Percentiles rank a stretch among this genome's conserved stretches.
phyloP scores from a whole-genome alignment of 2,113 vertebrate species.

The Anguilla rostrata region DNA sequence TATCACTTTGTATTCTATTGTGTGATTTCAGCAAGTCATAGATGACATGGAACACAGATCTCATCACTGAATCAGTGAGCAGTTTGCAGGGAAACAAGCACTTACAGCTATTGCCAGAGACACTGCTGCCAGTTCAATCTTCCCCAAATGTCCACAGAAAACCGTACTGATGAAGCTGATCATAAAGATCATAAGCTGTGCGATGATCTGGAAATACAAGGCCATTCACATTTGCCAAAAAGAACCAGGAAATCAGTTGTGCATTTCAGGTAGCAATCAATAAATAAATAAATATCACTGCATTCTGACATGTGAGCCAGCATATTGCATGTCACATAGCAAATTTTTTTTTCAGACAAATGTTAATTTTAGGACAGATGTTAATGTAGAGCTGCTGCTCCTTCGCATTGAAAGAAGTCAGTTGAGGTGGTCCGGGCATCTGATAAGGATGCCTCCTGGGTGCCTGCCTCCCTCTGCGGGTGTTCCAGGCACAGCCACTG shows the following conservation, averaged over 20 bases:
- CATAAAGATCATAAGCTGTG: slow-evolving; percentile 40
- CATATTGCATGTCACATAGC: too few relatives aligned
- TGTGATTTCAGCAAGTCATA: not conserved
- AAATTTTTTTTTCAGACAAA: too few relatives aligned
- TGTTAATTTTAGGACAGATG: too few relatives aligned
- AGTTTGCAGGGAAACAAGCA: slow-evolving; percentile 28
- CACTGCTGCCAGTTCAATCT: slow-evolving; percentile 78
- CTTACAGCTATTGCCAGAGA: slow-evolving; percentile 80
- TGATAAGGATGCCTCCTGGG: too few relatives aligned
- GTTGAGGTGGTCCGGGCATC: too few relatives aligned
- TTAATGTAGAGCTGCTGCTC: too few relatives aligned
- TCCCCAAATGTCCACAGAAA: slow-evolving; percentile 91
- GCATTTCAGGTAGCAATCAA: too few relatives aligned
- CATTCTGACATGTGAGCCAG: too few relatives aligned
- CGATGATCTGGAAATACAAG: slow-evolving; percentile 9
- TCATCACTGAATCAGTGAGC: not conserved
- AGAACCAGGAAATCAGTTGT: not conserved
- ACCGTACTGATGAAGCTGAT: slow-evolving; percentile 83
- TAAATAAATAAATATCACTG: too few relatives aligned
- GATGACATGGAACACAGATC: not conserved
- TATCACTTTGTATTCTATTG: not conserved
- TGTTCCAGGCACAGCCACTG: too few relatives aligned
- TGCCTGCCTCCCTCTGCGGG: too few relatives aligned
- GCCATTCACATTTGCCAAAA: not conserved
- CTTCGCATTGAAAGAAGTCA: too few relatives aligned